A percentile compares a stretch with the other conserved stretches of the same genome.
Evolutionary conservation across 92 coral and sea anemone species (phyloP).

Genomic region (Actinostola sp.): DNA sequence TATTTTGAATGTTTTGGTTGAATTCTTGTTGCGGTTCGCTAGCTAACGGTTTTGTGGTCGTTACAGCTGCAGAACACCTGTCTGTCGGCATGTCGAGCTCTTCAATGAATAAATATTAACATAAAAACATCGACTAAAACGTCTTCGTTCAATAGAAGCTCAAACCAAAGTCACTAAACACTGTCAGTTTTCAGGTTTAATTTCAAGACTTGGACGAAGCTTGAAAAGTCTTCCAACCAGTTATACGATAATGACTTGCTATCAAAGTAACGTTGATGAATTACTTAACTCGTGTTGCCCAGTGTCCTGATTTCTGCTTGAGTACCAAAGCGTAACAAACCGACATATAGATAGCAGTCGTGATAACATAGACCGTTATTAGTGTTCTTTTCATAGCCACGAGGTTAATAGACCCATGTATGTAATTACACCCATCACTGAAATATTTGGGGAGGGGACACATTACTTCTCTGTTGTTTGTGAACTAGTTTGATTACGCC

Average conservation of each 20-base stretch:
- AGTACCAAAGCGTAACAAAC: slow-evolving; percentile 19
- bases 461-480: not conserved
- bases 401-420: not conserved
- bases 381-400: slow-evolving; percentile 1
- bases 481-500: not conserved
- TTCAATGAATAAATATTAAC: not conserved
- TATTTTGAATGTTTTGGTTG: not conserved
- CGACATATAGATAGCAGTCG: not conserved
- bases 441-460: not conserved
- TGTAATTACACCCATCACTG: not conserved
- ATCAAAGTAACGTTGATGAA: slow-evolving; percentile 9
- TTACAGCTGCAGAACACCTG: slow-evolving; percentile 24
- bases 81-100: slow-evolving; percentile 15
- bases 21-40: slow-evolving; percentile 7
- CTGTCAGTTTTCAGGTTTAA: too few species aligned
- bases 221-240: not conserved
- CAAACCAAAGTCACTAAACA: too few species aligned
- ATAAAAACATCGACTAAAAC: too few species aligned
- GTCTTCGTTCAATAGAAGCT: too few species aligned
- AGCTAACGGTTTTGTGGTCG: not conserved
- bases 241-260: too few species aligned
- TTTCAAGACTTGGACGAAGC: too few species aligned
- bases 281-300: slow-evolving; percentile 25
- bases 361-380: slow-evolving; percentile 1
- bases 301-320: slow-evolving; percentile 29